Evolutionary conservation across 2,888 invertebrate genomes (phyloP), one percentile per base, ranked within the genome.

Genomic region (Drosophila helvetica): DNA sequence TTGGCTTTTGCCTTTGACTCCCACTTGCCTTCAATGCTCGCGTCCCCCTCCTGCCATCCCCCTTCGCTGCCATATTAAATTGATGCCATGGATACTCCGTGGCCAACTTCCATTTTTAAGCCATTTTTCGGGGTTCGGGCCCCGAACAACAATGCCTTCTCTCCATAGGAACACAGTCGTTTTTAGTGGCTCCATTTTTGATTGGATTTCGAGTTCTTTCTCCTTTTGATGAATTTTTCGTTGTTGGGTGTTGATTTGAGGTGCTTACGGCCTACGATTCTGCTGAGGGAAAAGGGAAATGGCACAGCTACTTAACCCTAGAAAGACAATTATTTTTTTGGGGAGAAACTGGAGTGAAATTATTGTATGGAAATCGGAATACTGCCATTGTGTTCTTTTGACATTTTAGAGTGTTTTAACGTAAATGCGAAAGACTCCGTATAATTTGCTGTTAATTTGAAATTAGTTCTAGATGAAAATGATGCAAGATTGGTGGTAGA

Each of bases 81-180:
- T 88, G 86, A 86, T 84, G 82, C 74, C 77, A 9, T 7, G 67
- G 75, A 82, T 89, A 77, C 78, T 74, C 38, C 74, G 64, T 63
- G 74, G 65, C 75, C 72, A 62, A 74, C 62, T 74, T 74, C 70
- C 72, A 69, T 59, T 72, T 65, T 75, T 61, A 59, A 38, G 47
- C 66, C 66, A 68, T 59, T 66, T 74, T 70, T 38, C 38, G 38
- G 38, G 66, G 67, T 33, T 46, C 18, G 18, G 52, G 66, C 56
- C 57, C 64, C 68, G 69, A 73, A 64, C 68, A 55, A 64, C 65
- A 74, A 80, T 80, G 22, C 22, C 22, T 22, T 5, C 55, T 63
- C 33, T 5, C 15, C 5, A 15, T 38, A 38, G 38, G 6, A 15
- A 10, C 30, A n/a, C n/a, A n/a, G n/a, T n/a, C n/a, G 10, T 33